phyloP scores from a whole-genome alignment of 2,113 vertebrate genomes.

The Axis porcinus region DNA sequence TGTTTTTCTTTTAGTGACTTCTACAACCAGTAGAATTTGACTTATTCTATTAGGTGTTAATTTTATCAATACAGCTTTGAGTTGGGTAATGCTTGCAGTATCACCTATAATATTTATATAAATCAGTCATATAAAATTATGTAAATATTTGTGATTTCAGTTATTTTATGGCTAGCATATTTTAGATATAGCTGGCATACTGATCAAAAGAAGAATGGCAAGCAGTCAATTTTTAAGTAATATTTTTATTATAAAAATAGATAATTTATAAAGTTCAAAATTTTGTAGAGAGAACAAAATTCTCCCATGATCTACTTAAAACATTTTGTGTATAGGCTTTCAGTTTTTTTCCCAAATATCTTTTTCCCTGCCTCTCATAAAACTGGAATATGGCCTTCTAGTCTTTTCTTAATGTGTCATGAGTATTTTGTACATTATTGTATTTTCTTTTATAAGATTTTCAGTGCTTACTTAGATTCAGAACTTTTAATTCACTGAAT shows the following conservation, averaged over 20 bases:
- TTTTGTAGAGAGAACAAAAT: background rate
- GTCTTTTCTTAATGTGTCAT: background rate
- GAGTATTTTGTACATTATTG: background rate
- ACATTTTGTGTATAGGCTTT: background rate
- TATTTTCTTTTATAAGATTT: background rate
- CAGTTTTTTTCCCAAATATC: background rate
- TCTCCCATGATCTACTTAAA: background rate
- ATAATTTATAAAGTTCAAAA: background rate
- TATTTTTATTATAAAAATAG: slow-evolving; percentile 8
- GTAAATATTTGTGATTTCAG: background rate
- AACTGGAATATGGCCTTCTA: background rate
- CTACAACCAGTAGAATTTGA: background rate
- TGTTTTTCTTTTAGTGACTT: background rate
- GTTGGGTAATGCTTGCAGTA: background rate
- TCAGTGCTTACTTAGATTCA: background rate
- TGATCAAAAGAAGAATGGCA: background rate
- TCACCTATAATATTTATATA: background rate
- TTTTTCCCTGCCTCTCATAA: background rate
- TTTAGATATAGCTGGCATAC: background rate
- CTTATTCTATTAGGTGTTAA: background rate
- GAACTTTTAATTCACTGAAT: background rate
- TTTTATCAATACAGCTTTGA: slow-evolving; percentile 1
- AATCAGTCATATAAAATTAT: background rate
- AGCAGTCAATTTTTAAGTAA: background rate
- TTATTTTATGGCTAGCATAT: background rate